Evolutionary conservation across 53 echinoderm and acorn worm genomes (phyloP), one percentile per base, ranked within the genome.

Genomic region (Paracentrotus lividus): DNA sequence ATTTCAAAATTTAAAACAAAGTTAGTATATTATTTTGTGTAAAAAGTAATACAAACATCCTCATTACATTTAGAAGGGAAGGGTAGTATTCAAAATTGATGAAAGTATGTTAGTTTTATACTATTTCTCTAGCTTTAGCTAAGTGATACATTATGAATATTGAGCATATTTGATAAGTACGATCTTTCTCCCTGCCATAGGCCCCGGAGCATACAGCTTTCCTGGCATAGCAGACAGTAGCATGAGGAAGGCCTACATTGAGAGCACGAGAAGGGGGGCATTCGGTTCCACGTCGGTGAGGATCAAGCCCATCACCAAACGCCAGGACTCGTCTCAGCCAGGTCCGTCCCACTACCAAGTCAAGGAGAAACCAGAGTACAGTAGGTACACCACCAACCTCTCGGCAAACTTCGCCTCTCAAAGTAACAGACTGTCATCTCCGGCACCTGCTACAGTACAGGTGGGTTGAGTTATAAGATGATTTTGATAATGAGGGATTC

Each of bases 291-390:
- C 99, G 18, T 96, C 97, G 14, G 99, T 99, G 10, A 90, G 99
- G n/a, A 99, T 97, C 51, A 96, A 97, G 58, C 97, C 99, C 20
- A 99, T 99, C 87, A 96, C 95, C 24, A 99, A 96, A 51, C 81
- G 66, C 36, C 94, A 97, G 45, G 99, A 99, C 38, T 81, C 96
- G 32, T 84, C 96, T 18, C 96, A 96, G 58, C 99, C 99, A 21
- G 99, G 97, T 32, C 97, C 99, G 23, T 97, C 99, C 56, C 99
- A 99, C 51, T 99, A 99, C 75, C 99, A 99, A 52, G 90, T 95
- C 77, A 95, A 95, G 93, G 96, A 96, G 18, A 97, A 61, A 27
- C 99, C 97, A 0, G 87, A 94, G 31, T 99, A 96, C 94, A 99
- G 96, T 72, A 84, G 99, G 24, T 99, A 99, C 90, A 90, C 96